These are phyloP conservation scores for Drosophila birchii DNA, from an alignment of 2,888 invertebrate species.

Conservation along the genomic window DNA sequence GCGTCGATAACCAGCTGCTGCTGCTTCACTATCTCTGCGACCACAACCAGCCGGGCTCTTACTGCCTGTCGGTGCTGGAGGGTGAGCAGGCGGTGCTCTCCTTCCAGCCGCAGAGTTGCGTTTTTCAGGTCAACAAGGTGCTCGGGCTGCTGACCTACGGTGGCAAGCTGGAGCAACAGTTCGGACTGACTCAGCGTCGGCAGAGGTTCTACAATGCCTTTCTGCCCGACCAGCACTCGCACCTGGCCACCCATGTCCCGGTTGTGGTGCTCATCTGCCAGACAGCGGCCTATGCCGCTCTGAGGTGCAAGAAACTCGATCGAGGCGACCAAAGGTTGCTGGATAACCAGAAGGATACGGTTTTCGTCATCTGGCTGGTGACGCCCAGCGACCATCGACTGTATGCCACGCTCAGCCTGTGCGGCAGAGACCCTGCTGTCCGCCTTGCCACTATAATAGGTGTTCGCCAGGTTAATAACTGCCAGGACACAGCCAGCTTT, in stretches of 20 bases:
- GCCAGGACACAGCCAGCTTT: conserved; percentile 24
- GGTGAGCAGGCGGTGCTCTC: conserved; percentile 40
- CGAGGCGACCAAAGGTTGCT: not conserved
- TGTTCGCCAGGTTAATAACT: conserved; percentile 35
- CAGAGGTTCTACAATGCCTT: conserved; percentile 31
- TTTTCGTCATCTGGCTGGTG: conserved; percentile 65
- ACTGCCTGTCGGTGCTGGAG: conserved; percentile 35
- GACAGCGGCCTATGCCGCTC: conserved; percentile 11
- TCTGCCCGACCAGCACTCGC: conserved; percentile 7
- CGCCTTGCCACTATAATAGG: conserved; percentile 19
- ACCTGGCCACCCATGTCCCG: conserved; percentile 44
- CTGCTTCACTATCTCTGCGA: conserved; percentile 60
- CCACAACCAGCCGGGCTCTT: conserved; percentile 40
- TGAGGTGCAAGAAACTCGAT: not conserved
- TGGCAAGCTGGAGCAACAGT: conserved; percentile 15
- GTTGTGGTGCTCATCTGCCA: conserved; percentile 62
- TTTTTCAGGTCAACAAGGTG: conserved; percentile 40
- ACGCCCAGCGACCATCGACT: conserved; percentile 45
- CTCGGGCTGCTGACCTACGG: conserved; percentile 59
- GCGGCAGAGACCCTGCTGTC: conserved; percentile 58
- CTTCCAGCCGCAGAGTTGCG: conserved; percentile 36
- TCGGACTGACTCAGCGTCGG: not conserved
- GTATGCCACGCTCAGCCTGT: conserved; percentile 47
- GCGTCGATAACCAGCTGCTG: conserved; percentile 57
- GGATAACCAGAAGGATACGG: conserved; percentile 7